A percentile compares a stretch with the other conserved stretches of the same genome.
Evolutionary conservation across 2,113 vertebrate genomes (phyloP).

Genomic region (Tursiops truncatus): DNA sequence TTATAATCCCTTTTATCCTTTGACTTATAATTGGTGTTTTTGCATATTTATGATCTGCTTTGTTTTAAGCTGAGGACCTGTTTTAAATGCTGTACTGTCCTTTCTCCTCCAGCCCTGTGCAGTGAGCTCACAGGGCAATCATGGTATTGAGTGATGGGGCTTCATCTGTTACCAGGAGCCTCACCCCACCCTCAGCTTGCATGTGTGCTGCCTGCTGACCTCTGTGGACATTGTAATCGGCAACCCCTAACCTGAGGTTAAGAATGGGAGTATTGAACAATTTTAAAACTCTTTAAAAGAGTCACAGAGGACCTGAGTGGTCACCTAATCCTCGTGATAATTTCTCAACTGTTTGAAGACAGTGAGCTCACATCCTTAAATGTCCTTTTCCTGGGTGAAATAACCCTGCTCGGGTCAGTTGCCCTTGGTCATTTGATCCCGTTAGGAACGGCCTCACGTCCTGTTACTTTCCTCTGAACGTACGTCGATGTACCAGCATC

Average conservation of each 20-base stretch:
- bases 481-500: rapidly evolving
- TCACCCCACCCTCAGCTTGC: rapidly evolving
- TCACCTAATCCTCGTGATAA: background rate
- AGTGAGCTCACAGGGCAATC: background rate
- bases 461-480: background rate
- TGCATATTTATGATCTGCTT: conserved; percentile 26
- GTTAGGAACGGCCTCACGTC: background rate
- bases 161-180: background rate
- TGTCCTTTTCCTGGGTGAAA: background rate
- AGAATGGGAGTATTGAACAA: background rate
- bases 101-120: background rate
- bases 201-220: rapidly evolving
- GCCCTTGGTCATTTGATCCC: background rate
- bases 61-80: background rate
- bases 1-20: background rate
- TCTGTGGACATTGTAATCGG: background rate
- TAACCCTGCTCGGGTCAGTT: background rate
- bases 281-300: background rate
- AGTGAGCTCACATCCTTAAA: background rate
- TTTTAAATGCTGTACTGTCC: background rate
- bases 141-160: background rate
- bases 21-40: background rate
- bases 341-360: background rate
- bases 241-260: background rate
- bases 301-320: background rate